Evolutionary conservation across 2,797 vertebrate species (phyloP).

Genomic region (Hephaestus fuliginosus): DNA sequence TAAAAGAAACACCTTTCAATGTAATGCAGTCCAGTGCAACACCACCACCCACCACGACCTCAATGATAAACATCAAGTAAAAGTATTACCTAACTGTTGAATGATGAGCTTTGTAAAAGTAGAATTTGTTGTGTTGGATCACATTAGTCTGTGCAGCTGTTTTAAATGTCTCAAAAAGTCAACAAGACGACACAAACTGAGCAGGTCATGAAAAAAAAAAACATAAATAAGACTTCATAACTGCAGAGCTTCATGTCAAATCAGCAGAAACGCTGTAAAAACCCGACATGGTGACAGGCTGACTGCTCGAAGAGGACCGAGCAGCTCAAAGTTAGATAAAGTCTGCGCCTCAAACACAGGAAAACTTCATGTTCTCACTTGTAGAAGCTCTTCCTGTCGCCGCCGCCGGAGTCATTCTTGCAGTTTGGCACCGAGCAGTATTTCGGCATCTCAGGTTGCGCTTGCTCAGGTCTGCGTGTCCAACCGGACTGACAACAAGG

Average conservation of each 20-base stretch:
- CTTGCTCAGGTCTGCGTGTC: background rate
- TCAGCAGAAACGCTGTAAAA: background rate
- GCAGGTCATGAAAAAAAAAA: background rate
- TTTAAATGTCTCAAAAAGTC: conserved; percentile 7
- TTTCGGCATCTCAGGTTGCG: conserved; percentile 75
- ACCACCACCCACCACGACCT: too few relatives aligned
- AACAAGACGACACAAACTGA: background rate
- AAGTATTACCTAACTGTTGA: too few relatives aligned
- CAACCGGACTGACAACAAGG: conserved; percentile 67
- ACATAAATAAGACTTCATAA: background rate
- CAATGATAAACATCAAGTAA: too few relatives aligned
- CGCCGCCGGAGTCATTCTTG: conserved; percentile 73
- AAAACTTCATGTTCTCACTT: conserved; percentile 49
- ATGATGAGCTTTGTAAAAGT: too few relatives aligned
- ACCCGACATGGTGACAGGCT: accelerated
- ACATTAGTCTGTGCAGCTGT: too few relatives aligned
- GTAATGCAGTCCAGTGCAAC: too few relatives aligned
- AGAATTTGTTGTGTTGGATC: too few relatives aligned
- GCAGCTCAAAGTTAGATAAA: background rate
- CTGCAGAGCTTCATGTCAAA: accelerated
- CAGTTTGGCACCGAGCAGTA: conserved; percentile 83
- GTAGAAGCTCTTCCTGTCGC: conserved; percentile 83
- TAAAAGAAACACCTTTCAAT: too few relatives aligned
- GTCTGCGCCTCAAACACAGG: too few relatives aligned
- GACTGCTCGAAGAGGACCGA: background rate